These are phyloP conservation scores for Cremastinae sp. DNA, from an alignment of 2,888 invertebrate species.

Conservation along the genomic window DNA sequence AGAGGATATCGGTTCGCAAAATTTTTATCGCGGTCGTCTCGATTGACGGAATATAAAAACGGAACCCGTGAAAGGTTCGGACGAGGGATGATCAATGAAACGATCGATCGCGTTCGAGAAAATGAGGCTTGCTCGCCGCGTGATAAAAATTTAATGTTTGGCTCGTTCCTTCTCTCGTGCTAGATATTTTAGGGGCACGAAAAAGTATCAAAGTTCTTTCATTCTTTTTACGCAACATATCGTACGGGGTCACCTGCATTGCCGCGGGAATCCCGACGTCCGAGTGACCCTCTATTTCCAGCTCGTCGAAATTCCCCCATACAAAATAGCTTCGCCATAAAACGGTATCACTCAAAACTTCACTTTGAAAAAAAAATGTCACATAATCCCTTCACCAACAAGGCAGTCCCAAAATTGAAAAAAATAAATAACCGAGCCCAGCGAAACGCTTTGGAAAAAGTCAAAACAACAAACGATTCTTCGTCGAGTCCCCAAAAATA, in stretches of 20 bases:
- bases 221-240: slow-evolving; percentile 26
- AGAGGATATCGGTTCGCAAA: too few species aligned
- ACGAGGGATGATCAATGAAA: slow-evolving; percentile 64
- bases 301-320: slow-evolving; percentile 42
- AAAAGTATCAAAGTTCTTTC: neutral
- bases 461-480: too few species aligned
- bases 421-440: slow-evolving; percentile 10
- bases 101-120: slow-evolving; percentile 55
- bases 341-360: slow-evolving; percentile 41
- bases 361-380: slow-evolving; percentile 28
- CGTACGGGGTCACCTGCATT: slow-evolving; percentile 49
- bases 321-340: slow-evolving; percentile 18
- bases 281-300: slow-evolving; percentile 38
- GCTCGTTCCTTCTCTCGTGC: slow-evolving; percentile 32
- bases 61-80: slow-evolving; percentile 61
- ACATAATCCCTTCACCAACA: slow-evolving; percentile 53
- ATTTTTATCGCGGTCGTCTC: slow-evolving; percentile 16
- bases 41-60: neutral
- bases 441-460: neutral
- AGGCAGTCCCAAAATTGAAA: slow-evolving; percentile 35
- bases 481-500: too few species aligned
- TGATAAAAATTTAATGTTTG: slow-evolving; percentile 72
- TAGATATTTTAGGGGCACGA: slow-evolving; percentile 31
- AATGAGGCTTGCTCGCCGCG: slow-evolving; percentile 32
- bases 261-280: slow-evolving; percentile 36